Evolutionary conservation across 2,888 invertebrate species (phyloP).

Genomic region (Tachystola acroxantha): DNA sequence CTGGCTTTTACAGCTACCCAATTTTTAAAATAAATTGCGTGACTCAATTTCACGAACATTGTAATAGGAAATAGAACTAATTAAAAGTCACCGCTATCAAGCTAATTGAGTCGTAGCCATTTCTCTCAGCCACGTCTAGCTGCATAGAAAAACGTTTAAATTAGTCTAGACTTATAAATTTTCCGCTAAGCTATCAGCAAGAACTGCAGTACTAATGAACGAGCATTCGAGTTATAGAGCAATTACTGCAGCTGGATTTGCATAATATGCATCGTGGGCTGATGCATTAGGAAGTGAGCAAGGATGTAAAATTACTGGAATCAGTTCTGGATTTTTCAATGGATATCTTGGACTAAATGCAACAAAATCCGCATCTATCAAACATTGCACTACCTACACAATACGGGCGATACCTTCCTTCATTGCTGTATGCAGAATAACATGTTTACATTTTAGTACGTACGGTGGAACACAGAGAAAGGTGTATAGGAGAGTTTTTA

Average conservation of each 20-base stretch:
- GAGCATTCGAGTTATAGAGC: conserved; percentile 44
- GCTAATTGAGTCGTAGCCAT: neutral
- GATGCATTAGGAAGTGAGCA: conserved; percentile 20
- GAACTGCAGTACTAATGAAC: conserved; percentile 44
- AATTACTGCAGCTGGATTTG: conserved; percentile 43
- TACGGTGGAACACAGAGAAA: no score
- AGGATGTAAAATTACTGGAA: conserved; percentile 16
- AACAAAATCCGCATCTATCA: no score
- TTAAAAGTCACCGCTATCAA: neutral
- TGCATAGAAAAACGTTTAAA: neutral
- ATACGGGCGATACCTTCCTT: no score
- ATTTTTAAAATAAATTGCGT: no score
- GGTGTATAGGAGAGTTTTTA: no score
- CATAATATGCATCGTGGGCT: conserved; percentile 35
- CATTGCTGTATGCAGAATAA: no score
- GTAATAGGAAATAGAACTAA: neutral
- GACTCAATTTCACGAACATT: no score
- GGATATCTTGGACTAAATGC: no score
- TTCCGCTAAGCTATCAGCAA: conserved; percentile 20
- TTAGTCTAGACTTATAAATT: conserved; percentile 17
- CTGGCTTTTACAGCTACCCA: no score
- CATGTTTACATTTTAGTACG: no score
- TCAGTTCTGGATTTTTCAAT: neutral
- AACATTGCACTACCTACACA: no score
- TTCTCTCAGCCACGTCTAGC: neutral